Evolutionary conservation across 2,888 invertebrate species (phyloP), one percentile per base, ranked within the genome.

Genomic region (Patella depressa): DNA sequence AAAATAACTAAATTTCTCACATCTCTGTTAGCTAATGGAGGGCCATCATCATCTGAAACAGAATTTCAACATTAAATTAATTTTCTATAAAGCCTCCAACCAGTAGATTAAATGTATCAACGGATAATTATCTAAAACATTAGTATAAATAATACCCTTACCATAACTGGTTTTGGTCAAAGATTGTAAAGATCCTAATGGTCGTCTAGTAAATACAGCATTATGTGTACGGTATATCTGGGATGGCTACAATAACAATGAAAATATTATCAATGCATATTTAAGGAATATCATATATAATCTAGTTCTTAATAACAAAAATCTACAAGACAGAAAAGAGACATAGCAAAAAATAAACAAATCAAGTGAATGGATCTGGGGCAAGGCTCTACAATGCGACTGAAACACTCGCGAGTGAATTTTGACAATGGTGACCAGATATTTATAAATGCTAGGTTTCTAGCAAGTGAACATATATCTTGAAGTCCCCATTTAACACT

Each of bases 11-110:
- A 93, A 1, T 96, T 96, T 77, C 98, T 94, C 59, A 96, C 94
- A 92, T 98, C 98, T 82, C 95, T 96, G 9, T 96, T 96, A 0
- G 97, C 96, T 82, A 97, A 92, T 0, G 96, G 96, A 1, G 96
- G 96, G 0, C 95, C 95, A 55, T 90, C 91, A 81, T 96, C 95
- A 84, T 96, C 96, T 93, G 93, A 88, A 93, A 91, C 17, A 57
- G 4, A 59, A 1, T 15, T 12, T 55, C 73, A 71, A 29, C 54
- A 19, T 55, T 54, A 74, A 55, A 74, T 15, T 24, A 19, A 15
- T 29, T 71, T 34, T 71, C 7, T 5, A n/a, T 15, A 4, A 17
- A 71, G 15, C 34, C 12, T 3, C 24, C 19, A 71, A 34, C 17
- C 24, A 71, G 29, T 24, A 24, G 19, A 34, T 65, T 45, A 34